Percentiles rank a stretch among this genome's conserved stretches.
phyloP scores from a whole-genome alignment of 2,888 invertebrate genomes.

The Spilarctia lutea region DNA sequence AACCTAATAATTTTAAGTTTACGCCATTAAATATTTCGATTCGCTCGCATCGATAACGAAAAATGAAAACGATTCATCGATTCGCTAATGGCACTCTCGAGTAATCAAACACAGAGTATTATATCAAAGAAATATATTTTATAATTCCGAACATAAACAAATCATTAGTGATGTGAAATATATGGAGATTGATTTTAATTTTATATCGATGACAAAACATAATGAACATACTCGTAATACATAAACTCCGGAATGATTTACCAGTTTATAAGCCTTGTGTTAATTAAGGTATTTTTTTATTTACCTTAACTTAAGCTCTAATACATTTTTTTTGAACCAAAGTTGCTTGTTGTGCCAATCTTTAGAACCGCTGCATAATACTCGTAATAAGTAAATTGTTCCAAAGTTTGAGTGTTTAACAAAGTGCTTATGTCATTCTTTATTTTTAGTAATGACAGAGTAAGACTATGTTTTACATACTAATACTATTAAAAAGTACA shows the following conservation, averaged over 20 bases:
- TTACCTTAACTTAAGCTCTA: too few relatives aligned
- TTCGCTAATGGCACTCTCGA: constrained; percentile 19
- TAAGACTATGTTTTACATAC: too few relatives aligned
- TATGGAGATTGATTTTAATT: constrained; percentile 31
- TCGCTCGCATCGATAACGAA: constrained; percentile 12
- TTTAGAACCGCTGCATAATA: background rate
- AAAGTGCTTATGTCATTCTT: too few relatives aligned
- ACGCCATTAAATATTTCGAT: constrained; percentile 2
- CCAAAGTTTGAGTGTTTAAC: too few relatives aligned
- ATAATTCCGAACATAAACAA: constrained; percentile 15
- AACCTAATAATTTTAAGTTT: background rate
- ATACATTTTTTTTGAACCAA: background rate
- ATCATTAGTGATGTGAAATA: constrained; percentile 44
- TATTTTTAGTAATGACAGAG: too few relatives aligned
- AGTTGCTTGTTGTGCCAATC: background rate
- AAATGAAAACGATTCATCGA: constrained; percentile 16
- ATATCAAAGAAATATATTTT: constrained; percentile 7
- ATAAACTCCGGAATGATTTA: background rate
- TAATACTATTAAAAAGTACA: too few relatives aligned
- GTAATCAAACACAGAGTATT: constrained; percentile 16
- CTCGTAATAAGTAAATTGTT: too few relatives aligned
- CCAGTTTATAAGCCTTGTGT: background rate
- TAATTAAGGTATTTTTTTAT: too few relatives aligned
- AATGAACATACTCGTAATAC: background rate
- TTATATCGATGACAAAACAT: constrained; percentile 12